Evolutionary conservation across 2,888 invertebrate genomes (phyloP).

Genomic region (Pollenia griseotomentosa): DNA sequence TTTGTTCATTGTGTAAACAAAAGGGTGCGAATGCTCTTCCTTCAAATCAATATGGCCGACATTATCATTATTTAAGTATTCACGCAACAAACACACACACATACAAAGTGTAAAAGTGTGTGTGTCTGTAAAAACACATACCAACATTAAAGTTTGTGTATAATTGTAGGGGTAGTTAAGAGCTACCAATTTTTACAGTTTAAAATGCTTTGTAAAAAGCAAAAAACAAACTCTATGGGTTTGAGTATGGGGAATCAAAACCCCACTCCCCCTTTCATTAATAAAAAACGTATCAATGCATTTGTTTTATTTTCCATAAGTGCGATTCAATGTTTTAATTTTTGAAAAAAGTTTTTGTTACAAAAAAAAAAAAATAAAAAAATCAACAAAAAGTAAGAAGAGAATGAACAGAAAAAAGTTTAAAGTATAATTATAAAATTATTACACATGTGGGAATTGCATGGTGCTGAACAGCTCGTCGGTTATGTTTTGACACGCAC

Average conservation of each 20-base stretch:
- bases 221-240: background rate
- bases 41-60: conserved; percentile 78
- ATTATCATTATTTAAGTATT: conserved; percentile 67
- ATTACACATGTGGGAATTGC: conserved; percentile 74
- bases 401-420: conserved; percentile 30
- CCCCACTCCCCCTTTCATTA: background rate
- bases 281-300: background rate
- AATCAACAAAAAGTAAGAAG: background rate
- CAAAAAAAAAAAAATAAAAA: conserved; percentile 16
- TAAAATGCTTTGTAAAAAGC: conserved; percentile 51
- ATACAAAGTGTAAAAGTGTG: conserved; percentile 50
- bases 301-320: conserved; percentile 62
- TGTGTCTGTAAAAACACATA: conserved; percentile 10
- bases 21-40: conserved; percentile 77
- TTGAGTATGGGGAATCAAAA: background rate
- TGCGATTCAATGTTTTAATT: conserved; percentile 74
- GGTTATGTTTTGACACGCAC: conserved; percentile 82
- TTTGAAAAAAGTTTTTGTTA: conserved; percentile 36
- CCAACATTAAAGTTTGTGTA: background rate
- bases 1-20: conserved; percentile 58
- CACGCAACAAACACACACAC: conserved; percentile 46
- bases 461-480: conserved; percentile 66
- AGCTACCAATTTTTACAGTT: conserved; percentile 42
- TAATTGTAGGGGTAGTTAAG: conserved; percentile 57
- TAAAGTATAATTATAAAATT: conserved; percentile 75